A percentile compares a stretch with the other conserved stretches of the same genome.
phyloP scores from a whole-genome alignment of 2,113 vertebrate species.

The Dasyprocta punctata region DNA sequence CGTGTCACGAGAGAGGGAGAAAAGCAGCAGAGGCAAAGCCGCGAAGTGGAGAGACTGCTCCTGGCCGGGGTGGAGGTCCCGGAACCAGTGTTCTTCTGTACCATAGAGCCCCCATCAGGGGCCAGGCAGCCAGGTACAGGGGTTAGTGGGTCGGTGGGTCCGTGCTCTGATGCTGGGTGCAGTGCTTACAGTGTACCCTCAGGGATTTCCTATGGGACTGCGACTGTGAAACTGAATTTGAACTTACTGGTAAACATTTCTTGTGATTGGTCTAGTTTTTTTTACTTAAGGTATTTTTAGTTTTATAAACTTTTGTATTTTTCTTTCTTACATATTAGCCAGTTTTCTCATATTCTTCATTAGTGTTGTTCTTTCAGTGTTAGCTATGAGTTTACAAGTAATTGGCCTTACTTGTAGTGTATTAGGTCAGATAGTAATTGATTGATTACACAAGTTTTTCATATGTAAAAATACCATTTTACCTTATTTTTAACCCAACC shows the following conservation, averaged over 20 bases:
- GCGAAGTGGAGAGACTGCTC: constrained; percentile 83
- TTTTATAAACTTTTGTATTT: constrained; percentile 11
- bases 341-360: not conserved
- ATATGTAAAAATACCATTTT: not conserved
- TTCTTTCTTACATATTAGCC: not conserved
- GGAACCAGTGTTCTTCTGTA: constrained; percentile 99
- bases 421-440: not conserved
- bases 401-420: not conserved
- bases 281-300: not conserved
- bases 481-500: not conserved
- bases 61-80: constrained; percentile 96
- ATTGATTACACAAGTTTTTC: not conserved
- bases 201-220: not conserved
- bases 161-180: not conserved
- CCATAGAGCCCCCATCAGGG: constrained; percentile 96
- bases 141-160: not conserved
- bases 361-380: not conserved
- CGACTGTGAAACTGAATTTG: not conserved
- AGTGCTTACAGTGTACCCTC: not conserved
- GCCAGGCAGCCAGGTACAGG: constrained; percentile 92
- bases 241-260: constrained; percentile 23
- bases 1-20: constrained; percentile 82
- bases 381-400: not conserved
- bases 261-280: not conserved
- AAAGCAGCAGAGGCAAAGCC: constrained; percentile 40